Evolutionary conservation across 1,140 invertebrate genomes (phyloP).

Genomic region (Physella acuta): DNA sequence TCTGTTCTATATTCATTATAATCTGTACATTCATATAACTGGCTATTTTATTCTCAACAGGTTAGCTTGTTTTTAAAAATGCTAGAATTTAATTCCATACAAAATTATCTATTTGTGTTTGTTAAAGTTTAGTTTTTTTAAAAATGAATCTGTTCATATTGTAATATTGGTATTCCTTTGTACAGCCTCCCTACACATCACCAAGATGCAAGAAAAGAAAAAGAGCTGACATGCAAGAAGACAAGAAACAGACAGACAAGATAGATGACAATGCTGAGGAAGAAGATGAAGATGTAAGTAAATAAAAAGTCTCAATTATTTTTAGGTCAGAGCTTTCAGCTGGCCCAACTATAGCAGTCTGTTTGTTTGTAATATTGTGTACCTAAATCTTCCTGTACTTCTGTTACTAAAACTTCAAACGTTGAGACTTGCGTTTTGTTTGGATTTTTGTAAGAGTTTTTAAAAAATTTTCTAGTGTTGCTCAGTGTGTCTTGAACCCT

Average conservation of each 20-base stretch:
- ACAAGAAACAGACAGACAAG: not conserved
- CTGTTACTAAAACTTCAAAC: not conserved
- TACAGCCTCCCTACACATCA: too few relatives aligned
- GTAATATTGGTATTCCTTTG: not conserved
- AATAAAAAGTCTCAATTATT: not conserved
- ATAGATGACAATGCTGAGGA: conserved; percentile 1
- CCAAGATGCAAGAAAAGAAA: conserved; percentile 1
- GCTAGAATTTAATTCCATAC: too few relatives aligned
- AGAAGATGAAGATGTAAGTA: not conserved
- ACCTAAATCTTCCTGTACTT: not conserved
- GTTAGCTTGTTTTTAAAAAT: too few relatives aligned
- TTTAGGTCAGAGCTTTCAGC: not conserved
- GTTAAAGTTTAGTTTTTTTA: not conserved
- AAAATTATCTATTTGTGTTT: not conserved
- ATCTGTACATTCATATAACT: too few relatives aligned
- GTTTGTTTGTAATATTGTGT: not conserved
- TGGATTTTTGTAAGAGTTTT: not conserved
- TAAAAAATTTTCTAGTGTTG: conserved; percentile 6
- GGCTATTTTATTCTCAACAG: too few relatives aligned
- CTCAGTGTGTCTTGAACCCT: conserved; percentile 19
- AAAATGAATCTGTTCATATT: not conserved
- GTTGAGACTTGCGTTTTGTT: not conserved
- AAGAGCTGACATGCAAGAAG: not conserved
- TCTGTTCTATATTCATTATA: too few relatives aligned
- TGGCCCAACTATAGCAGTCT: not conserved